Conservation (phyloP, 2,888 invertebrate genomes). For the Dromius quadrimaculatus region DNA sequence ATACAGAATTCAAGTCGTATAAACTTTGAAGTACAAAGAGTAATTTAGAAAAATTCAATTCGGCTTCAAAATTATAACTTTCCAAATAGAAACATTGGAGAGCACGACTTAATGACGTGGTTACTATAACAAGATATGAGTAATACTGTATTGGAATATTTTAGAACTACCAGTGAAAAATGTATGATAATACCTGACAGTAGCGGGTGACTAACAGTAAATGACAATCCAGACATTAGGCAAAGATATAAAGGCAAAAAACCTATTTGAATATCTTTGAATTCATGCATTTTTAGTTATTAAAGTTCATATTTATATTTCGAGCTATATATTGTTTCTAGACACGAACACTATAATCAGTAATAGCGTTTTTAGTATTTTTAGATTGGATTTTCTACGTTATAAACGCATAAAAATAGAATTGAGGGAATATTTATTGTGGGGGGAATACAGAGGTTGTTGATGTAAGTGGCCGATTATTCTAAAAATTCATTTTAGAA, state of each 20-base stretch:
- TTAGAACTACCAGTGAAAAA: too few relatives aligned
- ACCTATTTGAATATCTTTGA: constrained; percentile 1
- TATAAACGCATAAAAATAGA: too few relatives aligned
- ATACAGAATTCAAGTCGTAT: constrained; percentile 2
- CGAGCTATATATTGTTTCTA: constrained; percentile 25
- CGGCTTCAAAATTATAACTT: neutral
- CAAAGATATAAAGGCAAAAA: constrained; percentile 3
- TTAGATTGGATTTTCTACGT: too few relatives aligned
- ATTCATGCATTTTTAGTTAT: constrained; percentile 29
- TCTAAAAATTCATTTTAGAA: too few relatives aligned
- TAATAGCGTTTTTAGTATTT: constrained; percentile 22
- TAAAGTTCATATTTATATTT: constrained; percentile 34
- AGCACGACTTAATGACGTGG: too few relatives aligned
- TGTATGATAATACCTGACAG: too few relatives aligned
- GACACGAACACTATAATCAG: constrained; percentile 26
- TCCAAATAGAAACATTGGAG: neutral
- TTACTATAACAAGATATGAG: too few relatives aligned
- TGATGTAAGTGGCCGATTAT: too few relatives aligned
- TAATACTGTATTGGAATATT: too few relatives aligned
- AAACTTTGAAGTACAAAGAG: neutral
- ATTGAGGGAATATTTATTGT: too few relatives aligned
- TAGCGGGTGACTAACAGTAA: too few relatives aligned
- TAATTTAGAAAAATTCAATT: neutral
- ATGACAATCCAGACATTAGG: neutral
- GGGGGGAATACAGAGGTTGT: too few relatives aligned